These are phyloP conservation scores for Bergia puertoricense DNA, from an alignment of 92 coral and sea anemone species.

Conservation along the genomic window DNA sequence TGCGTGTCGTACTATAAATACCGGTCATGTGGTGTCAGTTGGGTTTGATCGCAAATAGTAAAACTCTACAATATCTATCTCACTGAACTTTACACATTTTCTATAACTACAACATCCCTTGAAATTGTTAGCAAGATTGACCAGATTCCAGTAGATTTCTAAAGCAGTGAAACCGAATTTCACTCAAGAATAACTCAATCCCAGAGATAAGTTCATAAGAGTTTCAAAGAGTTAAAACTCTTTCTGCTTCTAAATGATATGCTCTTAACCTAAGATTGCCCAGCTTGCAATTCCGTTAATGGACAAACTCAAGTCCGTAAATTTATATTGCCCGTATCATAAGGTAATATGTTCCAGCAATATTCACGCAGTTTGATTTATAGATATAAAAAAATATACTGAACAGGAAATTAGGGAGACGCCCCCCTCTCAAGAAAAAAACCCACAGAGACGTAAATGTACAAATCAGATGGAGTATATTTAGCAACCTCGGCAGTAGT, in stretches of 20 bases:
- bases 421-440: conserved; percentile 22
- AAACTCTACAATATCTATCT: background rate
- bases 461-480: background rate
- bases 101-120: background rate
- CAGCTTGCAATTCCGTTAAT: too few species aligned
- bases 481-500: conserved; percentile 7
- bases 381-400: background rate
- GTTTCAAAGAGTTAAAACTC: background rate
- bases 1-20: too few species aligned
- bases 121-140: background rate
- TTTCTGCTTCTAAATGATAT: background rate
- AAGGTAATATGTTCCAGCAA: background rate
- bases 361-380: conserved; percentile 8
- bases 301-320: background rate
- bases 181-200: background rate
- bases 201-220: background rate
- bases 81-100: too few species aligned
- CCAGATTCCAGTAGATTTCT: background rate
- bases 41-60: background rate
- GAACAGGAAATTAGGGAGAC: conserved; percentile 28
- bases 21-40: background rate
- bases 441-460: conserved; percentile 21
- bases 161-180: background rate
- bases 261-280: background rate
- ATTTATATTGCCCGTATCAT: background rate